Conservation (phyloP, 2,797 vertebrate species). For the Phataginus tetradactyla region DNA sequence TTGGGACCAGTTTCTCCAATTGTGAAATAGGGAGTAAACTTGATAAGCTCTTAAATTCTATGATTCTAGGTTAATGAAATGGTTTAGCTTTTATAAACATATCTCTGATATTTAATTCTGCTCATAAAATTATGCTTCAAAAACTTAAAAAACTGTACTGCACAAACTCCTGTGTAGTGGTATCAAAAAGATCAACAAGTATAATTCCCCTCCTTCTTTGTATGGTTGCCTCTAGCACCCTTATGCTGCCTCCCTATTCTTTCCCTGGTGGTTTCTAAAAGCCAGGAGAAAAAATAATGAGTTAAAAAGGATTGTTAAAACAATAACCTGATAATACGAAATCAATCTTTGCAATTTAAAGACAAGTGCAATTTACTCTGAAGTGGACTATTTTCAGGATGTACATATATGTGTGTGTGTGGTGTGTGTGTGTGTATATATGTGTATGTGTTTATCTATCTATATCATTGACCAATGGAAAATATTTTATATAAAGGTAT, state of each 20-base stretch:
- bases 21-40: neutral
- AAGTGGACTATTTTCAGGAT: neutral
- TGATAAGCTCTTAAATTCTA: neutral
- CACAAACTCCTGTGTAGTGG: neutral
- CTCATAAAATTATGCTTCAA: neutral
- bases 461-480: neutral
- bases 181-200: neutral
- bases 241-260: neutral
- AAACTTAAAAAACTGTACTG: neutral
- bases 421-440: neutral
- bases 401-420: neutral
- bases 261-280: neutral
- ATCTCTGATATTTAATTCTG: neutral
- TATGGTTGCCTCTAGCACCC: neutral
- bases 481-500: neutral
- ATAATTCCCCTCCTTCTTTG: neutral
- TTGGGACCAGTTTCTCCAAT: neutral
- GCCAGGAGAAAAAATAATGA: neutral
- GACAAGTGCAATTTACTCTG: neutral
- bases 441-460: neutral
- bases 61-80: neutral
- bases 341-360: neutral
- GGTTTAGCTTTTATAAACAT: neutral
- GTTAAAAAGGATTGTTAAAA: neutral
- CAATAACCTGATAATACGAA: neutral